Evolutionary conservation across 2,797 vertebrate species (phyloP).

Genomic region (Valencia hispanica): DNA sequence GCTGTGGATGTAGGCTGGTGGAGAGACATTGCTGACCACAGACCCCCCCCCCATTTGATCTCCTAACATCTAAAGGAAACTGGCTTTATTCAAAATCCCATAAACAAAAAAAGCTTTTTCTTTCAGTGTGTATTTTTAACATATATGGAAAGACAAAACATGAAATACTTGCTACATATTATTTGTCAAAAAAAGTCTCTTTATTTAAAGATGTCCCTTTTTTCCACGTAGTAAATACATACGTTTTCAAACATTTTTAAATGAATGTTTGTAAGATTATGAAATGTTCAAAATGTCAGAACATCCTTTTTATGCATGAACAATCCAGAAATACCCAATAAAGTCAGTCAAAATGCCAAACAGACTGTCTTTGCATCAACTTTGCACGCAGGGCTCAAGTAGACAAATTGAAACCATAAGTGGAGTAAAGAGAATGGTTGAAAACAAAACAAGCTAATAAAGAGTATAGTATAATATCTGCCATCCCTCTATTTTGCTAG

Average conservation of each 20-base stretch:
- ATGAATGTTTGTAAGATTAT: neutral
- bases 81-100: neutral
- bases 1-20: too few relatives aligned
- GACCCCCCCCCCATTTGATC: too few relatives aligned
- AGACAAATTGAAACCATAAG: conserved; percentile 79
- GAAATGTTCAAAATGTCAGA: neutral
- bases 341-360: neutral
- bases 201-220: neutral
- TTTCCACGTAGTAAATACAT: neutral
- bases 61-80: too few relatives aligned
- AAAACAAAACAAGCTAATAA: conserved; percentile 95
- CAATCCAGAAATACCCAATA: conserved; percentile 22
- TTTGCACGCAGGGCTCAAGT: conserved; percentile 74
- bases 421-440: conserved; percentile 86
- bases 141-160: too few relatives aligned
- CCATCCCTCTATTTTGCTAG: conserved; percentile 85
- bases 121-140: too few relatives aligned
- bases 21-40: too few relatives aligned
- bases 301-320: neutral
- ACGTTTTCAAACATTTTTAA: neutral
- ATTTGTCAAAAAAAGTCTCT: neutral
- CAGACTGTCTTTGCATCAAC: conserved; percentile 39
- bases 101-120: neutral
- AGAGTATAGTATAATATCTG: conserved; percentile 86
- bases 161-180: neutral